Base-by-base conservation (phyloP, 2,888 invertebrate genomes). In the Plagodis dolabraria region DNA sequence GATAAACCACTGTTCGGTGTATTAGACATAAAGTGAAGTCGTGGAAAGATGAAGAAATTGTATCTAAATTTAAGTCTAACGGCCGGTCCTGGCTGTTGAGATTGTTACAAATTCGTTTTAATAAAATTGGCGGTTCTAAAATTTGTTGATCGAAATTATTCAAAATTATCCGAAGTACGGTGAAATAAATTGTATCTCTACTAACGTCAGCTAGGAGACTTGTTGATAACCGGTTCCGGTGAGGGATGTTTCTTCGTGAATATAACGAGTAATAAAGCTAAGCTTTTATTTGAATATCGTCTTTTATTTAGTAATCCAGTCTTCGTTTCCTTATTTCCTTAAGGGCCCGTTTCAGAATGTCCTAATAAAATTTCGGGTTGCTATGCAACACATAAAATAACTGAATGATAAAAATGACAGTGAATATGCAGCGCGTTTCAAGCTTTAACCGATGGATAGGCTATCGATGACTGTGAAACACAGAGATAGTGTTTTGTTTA, bases 261-360 rank as follows among this genome's bases (percentile, higher is more conserved):
- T 94, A 94, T 93, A 94, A 95, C 94, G 94, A 95, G 94, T 94
- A 95, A 95, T 95, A 95, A 95, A 95, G 94, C 95, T 95, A 95
- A 95, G 95, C 95, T 95, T 95, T 95, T 95, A 95, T 95, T 94
- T 95, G 94, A 94, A 69, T 71, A 53, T 62, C 69, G 82, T 62
- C 76, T 91, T 92, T 92, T 84, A 90, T 90, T 92, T 89, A 22
- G 61, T 59, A 11, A 52, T 33, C 43, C 11, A 22, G 22, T 22
- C 22, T 22, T 1, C 22, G 22, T 22, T 22, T 22, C 48, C 53
- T 40, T 35, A 44, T 22, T 12, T 4, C 34, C n/a, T 38, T n/a
- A n/a, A n/a, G n/a, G n/a, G n/a, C n/a, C n/a, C n/a, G n/a, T n/a
- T n/a, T n/a, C n/a, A n/a, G n/a, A n/a, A n/a, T n/a, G n/a, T n/a